Percentiles rank a stretch among this genome's conserved stretches.
phyloP scores from a whole-genome alignment of 2,113 vertebrate genomes.

The Theristicus caerulescens region DNA sequence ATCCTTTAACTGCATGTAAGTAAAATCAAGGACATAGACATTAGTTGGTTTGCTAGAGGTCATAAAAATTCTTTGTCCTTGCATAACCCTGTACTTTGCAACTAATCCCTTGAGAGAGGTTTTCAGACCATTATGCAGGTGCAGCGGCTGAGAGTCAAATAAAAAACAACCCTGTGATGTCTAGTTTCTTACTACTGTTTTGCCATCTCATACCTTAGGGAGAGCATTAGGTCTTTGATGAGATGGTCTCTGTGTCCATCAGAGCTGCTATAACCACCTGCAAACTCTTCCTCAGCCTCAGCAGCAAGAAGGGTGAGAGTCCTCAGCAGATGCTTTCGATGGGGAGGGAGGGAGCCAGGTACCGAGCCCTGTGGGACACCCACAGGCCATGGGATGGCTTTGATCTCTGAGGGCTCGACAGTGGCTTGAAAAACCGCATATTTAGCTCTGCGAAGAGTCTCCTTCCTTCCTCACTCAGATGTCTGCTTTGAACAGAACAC shows the following conservation, averaged over 20 bases:
- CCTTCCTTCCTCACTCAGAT: neutral
- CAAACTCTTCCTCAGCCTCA: neutral
- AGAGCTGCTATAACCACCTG: neutral
- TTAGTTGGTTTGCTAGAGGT: neutral
- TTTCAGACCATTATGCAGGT: neutral
- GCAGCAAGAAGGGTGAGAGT: neutral
- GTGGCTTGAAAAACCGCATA: neutral
- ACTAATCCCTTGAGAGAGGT: neutral
- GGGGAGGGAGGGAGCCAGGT: neutral
- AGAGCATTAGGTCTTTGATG: neutral
- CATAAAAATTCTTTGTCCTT: neutral
- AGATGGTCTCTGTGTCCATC: neutral
- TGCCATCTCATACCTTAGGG: neutral
- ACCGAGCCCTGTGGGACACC: neutral
- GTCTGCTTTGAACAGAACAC: neutral
- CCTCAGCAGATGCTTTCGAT: accelerated
- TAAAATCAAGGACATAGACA: neutral
- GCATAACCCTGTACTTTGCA: neutral
- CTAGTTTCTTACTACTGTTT: neutral
- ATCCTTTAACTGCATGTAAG: neutral
- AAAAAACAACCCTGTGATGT: neutral
- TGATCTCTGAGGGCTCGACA: neutral
- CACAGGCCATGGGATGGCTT: neutral
- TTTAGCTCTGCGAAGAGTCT: neutral
- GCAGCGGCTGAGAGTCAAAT: neutral